Evolutionary conservation across 2,888 invertebrate species (phyloP).

Genomic region (Blomia tropicalis): DNA sequence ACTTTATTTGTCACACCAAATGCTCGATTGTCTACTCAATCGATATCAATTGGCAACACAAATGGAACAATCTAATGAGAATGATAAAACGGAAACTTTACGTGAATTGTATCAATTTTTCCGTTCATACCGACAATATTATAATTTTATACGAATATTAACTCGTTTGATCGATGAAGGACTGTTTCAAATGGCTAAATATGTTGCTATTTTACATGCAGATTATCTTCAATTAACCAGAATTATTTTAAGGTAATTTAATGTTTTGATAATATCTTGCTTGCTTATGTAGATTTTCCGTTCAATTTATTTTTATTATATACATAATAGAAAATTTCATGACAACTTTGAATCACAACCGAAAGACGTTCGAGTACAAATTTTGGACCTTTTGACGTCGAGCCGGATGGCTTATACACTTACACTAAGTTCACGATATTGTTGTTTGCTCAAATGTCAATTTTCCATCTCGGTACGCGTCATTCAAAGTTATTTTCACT

Average conservation of each 20-base stretch:
- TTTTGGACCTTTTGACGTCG: constrained; percentile 32
- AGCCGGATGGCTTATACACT: constrained; percentile 34
- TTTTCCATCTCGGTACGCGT: constrained; percentile 25
- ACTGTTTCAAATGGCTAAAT: background rate
- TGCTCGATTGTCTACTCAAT: background rate
- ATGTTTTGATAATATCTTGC: background rate
- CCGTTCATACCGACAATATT: background rate
- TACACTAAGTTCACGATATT: constrained; percentile 33
- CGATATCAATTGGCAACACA: background rate
- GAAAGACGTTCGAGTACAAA: constrained; percentile 31
- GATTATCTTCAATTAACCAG: constrained; percentile 1
- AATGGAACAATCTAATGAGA: background rate
- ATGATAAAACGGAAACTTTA: background rate
- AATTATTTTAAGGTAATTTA: background rate
- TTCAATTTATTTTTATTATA: background rate
- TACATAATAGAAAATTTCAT: background rate
- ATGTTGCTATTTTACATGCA: background rate
- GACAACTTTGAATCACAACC: background rate
- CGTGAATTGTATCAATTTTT: background rate
- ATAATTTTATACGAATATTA: background rate
- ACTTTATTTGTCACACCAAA: background rate
- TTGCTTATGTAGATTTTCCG: background rate
- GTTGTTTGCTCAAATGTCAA: background rate
- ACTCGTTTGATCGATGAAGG: background rate
- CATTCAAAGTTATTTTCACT: constrained; percentile 33